Evolutionary conservation across 2,888 invertebrate genomes (phyloP), one percentile per base, ranked within the genome.

Genomic region (Fissipunctia ypsillon): DNA sequence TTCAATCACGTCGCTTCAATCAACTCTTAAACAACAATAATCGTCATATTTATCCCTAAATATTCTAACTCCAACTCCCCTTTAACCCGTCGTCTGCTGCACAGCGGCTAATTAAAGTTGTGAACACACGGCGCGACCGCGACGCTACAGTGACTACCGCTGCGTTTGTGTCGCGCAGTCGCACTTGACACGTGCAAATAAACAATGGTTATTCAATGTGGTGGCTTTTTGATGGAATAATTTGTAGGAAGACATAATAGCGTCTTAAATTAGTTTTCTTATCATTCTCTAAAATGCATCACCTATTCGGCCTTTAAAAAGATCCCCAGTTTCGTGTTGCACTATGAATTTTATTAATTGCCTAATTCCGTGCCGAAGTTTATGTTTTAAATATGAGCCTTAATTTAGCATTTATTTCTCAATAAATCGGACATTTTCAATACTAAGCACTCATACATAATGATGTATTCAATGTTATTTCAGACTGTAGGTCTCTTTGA

Each of bases 41-140:
- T 52, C 6, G 16, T 2, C 14, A 45, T 52, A 60, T 35, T 31
- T n/a, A 72, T n/a, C 28, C 6, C 22, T 14, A 25, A 63, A 78
- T 66, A 80, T 56, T 60, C 10, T 1, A 3, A 12, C 14, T 16
- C 2, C 31, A 31, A 12, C 76, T 76, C 69, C 82, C 91, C 91
- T 92, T 93, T 91, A 93, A 81, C 66, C 73, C 84, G 84, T 78
- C 85, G 89, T 81, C 90, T 88, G 89, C 84, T 85, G 85, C 86
- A 89, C 90, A 90, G 90, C 86, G 89, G 85, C 93, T 94, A 94
- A 94, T 94, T 93, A 93, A 94, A 94, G 91, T 93, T 92, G 81
- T 92, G 77, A 88, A 89, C 92, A 90, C 90, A 90, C 89, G 88
- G 87, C 54, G 84, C 76, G 78, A 85, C 88, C 84, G 76, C 86